Conservation (phyloP, 2,797 vertebrate species). For the Semotilus atromaculatus region DNA sequence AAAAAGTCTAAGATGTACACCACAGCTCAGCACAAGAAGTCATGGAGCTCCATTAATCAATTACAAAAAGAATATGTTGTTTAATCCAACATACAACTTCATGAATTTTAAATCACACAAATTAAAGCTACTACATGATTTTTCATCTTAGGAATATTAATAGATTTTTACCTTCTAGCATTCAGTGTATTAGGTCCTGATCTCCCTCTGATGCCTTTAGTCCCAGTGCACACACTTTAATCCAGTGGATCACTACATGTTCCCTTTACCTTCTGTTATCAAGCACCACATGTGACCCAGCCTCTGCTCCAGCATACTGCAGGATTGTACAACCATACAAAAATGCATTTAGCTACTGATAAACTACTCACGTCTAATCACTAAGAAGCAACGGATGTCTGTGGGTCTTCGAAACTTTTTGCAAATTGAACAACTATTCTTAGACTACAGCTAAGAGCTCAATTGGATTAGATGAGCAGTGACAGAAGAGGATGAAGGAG, state of each 20-base stretch:
- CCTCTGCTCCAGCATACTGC: constrained; percentile 36
- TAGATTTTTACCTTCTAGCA: constrained; percentile 60
- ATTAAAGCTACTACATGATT: not conserved
- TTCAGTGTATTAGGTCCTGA: constrained; percentile 63
- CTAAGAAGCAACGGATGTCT: constrained; percentile 30
- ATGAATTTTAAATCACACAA: not conserved
- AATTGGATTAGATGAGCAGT: constrained; percentile 78
- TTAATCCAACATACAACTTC: not conserved
- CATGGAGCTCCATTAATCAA: not conserved
- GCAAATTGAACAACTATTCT: constrained; percentile 76
- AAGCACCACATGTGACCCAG: constrained; percentile 63
- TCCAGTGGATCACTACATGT: constrained; percentile 72
- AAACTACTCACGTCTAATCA: constrained; percentile 48
- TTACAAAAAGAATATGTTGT: constrained; percentile 4
- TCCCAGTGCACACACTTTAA: constrained; percentile 69
- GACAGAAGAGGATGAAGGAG: constrained; percentile 60
- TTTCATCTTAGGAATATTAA: not conserved
- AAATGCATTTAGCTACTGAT: constrained; percentile 1
- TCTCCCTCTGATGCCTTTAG: constrained; percentile 67
- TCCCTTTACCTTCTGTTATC: constrained; percentile 68
- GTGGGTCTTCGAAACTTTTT: constrained; percentile 46
- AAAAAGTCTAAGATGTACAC: not conserved
- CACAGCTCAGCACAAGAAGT: constrained; percentile 17
- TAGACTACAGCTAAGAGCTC: constrained; percentile 76
- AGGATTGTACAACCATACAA: not conserved